Base-by-base conservation (phyloP, 2,797 vertebrate species). In the Myotis planiceps region DNA sequence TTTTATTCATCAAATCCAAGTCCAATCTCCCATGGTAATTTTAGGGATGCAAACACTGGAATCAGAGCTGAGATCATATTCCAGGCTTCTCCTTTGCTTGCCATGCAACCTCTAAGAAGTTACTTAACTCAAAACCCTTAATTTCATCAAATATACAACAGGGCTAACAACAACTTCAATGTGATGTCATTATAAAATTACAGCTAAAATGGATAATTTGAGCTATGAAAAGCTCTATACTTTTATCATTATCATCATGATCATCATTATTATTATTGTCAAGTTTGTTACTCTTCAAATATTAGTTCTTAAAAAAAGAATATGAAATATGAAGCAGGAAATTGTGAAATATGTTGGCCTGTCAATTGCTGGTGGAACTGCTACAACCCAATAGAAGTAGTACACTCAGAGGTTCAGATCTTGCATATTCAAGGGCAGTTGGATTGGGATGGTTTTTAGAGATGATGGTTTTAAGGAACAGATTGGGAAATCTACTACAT, bases 241-340 rank as follows among this genome's bases (percentile, higher is more conserved):
- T 90, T 91, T 92, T 74, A 49, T 32, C 12, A 60, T 47, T 32
- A 58, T 60, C 25, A 60, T 60, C 58, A 90, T 53, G 25, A 78
- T 55, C 32, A 88, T 47, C 34, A 55, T 32, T 42, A 49, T 34
- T 21, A 91, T 86, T 79, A 88, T 42, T 79, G 6, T 80, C 47
- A 65, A 21, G 45, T 14, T 76, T 76, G 55, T 92, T n/a, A 53
- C n/a, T 45, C 92, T 95, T 92, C 18, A 85, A 96, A 83, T 29
- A 27, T 79, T 68, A 89, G 47, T 89, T 80, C 15, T 87, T 63
- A 87, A 90, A 87, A 32, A 93, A 87, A 74, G 1, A 86, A 49
- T 9, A 4, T 71, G 29, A 86, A 92, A 68, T 89, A 68, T 49
- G 15, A 90, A 87, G 89, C 3, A 72, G 92, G 6, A 58, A 5